These are phyloP conservation scores for Auanema sp. DNA, from an alignment of 2,888 invertebrate genomes.

Conservation along the genomic window DNA sequence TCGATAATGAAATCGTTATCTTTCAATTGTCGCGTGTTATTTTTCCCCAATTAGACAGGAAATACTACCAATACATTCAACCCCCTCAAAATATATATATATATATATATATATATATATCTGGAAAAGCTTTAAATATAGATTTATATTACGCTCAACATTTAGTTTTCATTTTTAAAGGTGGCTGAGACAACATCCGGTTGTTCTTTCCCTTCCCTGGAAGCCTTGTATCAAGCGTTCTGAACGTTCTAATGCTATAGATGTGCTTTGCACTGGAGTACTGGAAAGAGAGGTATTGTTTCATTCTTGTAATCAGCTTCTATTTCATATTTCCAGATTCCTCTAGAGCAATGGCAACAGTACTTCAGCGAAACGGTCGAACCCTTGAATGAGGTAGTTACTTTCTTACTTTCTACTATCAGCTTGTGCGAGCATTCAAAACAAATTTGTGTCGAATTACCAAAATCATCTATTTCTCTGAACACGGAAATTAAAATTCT, in stretches of 20 bases:
- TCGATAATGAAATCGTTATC: too few relatives aligned
- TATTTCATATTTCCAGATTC: slow-evolving; percentile 23
- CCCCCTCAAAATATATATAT: too few relatives aligned
- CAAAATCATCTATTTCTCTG: neutral
- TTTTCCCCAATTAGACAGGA: too few relatives aligned
- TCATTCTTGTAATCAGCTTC: slow-evolving; percentile 17
- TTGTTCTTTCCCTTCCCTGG: slow-evolving; percentile 81
- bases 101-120: too few relatives aligned
- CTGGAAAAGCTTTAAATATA: too few relatives aligned
- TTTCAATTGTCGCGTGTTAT: too few relatives aligned
- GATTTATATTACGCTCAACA: too few relatives aligned
- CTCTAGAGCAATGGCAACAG: slow-evolving; percentile 54
- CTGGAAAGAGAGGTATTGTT: slow-evolving; percentile 55
- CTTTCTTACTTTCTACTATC: too few relatives aligned
- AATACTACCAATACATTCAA: too few relatives aligned
- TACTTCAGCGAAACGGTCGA: slow-evolving; percentile 59
- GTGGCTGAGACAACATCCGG: slow-evolving; percentile 92
- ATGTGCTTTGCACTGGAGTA: slow-evolving; percentile 66
- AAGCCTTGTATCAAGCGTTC: slow-evolving; percentile 83
- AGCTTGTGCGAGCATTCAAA: too few relatives aligned
- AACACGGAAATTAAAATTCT: neutral
- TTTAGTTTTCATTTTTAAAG: slow-evolving; percentile 64
- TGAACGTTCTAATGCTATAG: slow-evolving; percentile 90
- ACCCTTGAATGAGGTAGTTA: slow-evolving; percentile 57
- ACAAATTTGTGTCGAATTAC: neutral